Conservation (phyloP, 2,797 vertebrate species). For the Syncerus caffer region DNA sequence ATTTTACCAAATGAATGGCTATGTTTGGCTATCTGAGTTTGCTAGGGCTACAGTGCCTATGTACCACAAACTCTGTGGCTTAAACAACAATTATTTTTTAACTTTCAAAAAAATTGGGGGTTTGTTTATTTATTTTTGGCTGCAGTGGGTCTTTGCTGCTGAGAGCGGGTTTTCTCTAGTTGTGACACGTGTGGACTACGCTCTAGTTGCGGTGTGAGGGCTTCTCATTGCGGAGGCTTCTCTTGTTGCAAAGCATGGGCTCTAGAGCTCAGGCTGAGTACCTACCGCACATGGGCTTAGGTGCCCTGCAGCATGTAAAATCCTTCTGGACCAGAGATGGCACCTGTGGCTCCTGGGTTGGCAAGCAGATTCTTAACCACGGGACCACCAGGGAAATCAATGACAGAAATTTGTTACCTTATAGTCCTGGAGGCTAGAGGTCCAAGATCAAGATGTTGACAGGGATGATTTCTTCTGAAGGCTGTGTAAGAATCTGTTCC, state of each 20-base stretch:
- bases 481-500: not conserved
- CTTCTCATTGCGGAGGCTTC: not conserved
- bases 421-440: not conserved
- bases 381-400: not conserved
- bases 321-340: not conserved
- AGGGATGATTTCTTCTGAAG: not conserved
- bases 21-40: not conserved
- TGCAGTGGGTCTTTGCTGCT: not conserved
- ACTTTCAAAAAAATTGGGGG: not conserved
- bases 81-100: not conserved
- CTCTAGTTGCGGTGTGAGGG: accelerated
- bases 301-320: not conserved
- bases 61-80: not conserved
- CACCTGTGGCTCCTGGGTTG: not conserved
- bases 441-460: not conserved
- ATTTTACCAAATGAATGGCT: not conserved
- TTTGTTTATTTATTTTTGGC: not conserved
- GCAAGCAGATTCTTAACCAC: not conserved
- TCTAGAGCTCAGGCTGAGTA: not conserved
- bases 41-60: too few relatives aligned
- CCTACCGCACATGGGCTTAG: not conserved
- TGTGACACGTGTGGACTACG: not conserved
- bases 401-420: not conserved
- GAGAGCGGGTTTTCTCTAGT: not conserved
- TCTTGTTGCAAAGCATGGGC: not conserved